Evolutionary conservation across 2,113 vertebrate species (phyloP), one percentile per base, ranked within the genome.

Genomic region (Sebastes schlegelii): DNA sequence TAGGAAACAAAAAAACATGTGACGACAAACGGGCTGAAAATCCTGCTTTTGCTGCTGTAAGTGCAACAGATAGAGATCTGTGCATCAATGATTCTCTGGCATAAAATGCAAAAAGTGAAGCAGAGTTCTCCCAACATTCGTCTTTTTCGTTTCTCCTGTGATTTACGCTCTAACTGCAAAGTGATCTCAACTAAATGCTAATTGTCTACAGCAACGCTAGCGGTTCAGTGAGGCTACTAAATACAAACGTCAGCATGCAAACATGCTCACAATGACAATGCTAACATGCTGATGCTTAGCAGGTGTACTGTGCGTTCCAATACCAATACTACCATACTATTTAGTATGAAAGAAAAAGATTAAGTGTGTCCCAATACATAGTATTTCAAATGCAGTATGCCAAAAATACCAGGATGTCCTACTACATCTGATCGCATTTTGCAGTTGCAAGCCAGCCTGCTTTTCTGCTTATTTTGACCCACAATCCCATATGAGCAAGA

Each of bases 101-200:
- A 51, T 17, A 23, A 51, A 43, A 61, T 34, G 13, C 6, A 6
- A 16, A 46, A 2, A 17, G 13, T 46, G 55, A 61, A 4, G 43
- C 42, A 26, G 70, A 49, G 52, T 51, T 43, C 1, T 10, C 6
- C n/a, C 8, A 2, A 43, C 34, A 5, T 66, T 45, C 16, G 57
- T 55, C 40, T 67, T 66, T 67, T 67, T 42, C 8, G 19, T 55
- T 45, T 5, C 34, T 55, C 40, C 48, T 45, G 34, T 77, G 63
- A 67, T 67, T 67, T 34, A 40, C 2, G 2, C 9, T 26, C 52
- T 48, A 14, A 19, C 1, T 34, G 51, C 42, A 14, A 48, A 57
- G 45, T 61, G 63, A 77, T 49, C 23, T 42, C 52, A 52, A 34
- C 60, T n/a, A 55, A 77, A 46, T 60, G 34, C 42, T 60, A 60